Base-by-base conservation (phyloP, 92 coral and sea anemone genomes). In the Heliopora coerulea region DNA sequence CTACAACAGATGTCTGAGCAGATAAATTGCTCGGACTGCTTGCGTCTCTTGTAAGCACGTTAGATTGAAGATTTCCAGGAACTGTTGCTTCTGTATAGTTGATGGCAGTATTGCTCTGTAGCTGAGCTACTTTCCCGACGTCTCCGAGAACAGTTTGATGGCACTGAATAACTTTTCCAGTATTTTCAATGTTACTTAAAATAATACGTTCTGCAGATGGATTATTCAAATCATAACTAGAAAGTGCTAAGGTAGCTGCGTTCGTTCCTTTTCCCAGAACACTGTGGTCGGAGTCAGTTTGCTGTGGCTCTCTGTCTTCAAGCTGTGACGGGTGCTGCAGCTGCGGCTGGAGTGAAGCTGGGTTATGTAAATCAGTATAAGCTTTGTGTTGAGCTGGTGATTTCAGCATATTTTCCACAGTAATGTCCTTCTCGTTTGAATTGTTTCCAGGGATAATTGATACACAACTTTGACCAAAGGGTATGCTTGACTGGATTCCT, bases 351-450 rank as follows among this genome's bases (percentile, higher is more conserved):
- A 4, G 42, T 37, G 12, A 15, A 6, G 52, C n/a, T 46, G 52
- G 52, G n/a, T 46, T 46, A 2, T n/a, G 52, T 7, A 8, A 46
- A n/a, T 2, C n/a, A 46, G 2, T 15, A 46, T 10, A 46, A 46
- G 14, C 15, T n/a, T 46, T 46, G 52, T 8, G 52, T 6, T 46
- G 52, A 46, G 15, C 11, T 37, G 11, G n/a, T n/a, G 72, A 56
- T 65, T 27, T 34, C n/a, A 65, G 18, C 56, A 65, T 41, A 17
- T 65, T 65, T 50, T 65, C 72, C 0, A 65, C 56, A 5, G 72
- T 27, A 40, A 65, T 25, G 4, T 65, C 72, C 0, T 19, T 30
- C n/a, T 30, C 30, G 40, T 15, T 40, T 0, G 54, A 40, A 0
- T 40, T 40, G 28, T 40, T n/a, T 21, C 21, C 33, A 41, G 11